Percentiles rank a stretch among this genome's conserved stretches.
Conservation (phyloP, 2,888 invertebrate species). For the Tanypteryx hageni region DNA sequence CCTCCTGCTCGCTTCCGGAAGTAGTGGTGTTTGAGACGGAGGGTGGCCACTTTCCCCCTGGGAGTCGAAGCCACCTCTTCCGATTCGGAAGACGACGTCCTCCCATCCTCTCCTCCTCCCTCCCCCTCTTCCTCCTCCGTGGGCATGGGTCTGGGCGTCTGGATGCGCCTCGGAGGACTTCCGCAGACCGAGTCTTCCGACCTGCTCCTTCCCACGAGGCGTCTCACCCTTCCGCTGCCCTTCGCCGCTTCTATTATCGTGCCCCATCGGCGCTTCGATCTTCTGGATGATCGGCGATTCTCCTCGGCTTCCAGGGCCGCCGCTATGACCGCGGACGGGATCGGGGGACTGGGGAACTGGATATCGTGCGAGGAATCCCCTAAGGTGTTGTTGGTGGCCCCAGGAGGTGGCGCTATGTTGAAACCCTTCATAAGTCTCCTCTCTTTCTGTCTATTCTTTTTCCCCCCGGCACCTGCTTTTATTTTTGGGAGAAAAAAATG, state of each 20-base stretch:
- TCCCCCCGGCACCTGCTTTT: constrained; percentile 87
- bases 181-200: constrained; percentile 90
- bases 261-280: constrained; percentile 74
- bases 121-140: constrained; percentile 65
- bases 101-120: neutral
- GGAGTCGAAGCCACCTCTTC: neutral
- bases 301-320: constrained; percentile 47
- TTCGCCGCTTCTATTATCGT: constrained; percentile 92
- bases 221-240: constrained; percentile 84
- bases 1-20: constrained; percentile 30
- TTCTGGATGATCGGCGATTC: constrained; percentile 70
- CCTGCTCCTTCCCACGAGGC: constrained; percentile 85
- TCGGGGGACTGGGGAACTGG: constrained; percentile 70
- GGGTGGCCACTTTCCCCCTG: constrained; percentile 34
- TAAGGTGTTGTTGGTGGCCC: constrained; percentile 73
- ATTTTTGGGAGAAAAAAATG: constrained; percentile 53
- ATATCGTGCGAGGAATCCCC: constrained; percentile 77
- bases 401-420: constrained; percentile 88
- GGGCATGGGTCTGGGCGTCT: constrained; percentile 68
- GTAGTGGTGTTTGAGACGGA: constrained; percentile 52
- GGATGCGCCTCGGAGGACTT: constrained; percentile 68
- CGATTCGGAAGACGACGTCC: constrained; percentile 34
- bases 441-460: constrained; percentile 95
- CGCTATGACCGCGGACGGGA: constrained; percentile 53
- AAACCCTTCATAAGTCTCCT: constrained; percentile 95